Evolutionary conservation across 2,797 vertebrate genomes (phyloP), one percentile per base, ranked within the genome.

Genomic region (Lagothrix lagotricha): DNA sequence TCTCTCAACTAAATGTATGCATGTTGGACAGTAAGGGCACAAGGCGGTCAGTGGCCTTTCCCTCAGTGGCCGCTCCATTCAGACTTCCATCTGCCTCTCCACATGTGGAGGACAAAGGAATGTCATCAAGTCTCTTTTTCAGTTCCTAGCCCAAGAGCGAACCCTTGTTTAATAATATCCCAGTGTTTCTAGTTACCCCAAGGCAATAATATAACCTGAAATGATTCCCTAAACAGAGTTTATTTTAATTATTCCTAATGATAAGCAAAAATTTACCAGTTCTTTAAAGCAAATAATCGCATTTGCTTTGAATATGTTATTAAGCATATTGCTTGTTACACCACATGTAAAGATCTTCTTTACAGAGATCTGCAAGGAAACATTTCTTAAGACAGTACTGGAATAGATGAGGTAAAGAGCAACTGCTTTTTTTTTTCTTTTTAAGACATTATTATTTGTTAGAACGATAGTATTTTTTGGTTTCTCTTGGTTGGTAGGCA

Each of bases 81-180:
- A 81, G n/a, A 46, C 46, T 39, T n/a, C 64, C 75, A 54, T n/a
- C 92, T 91, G 90, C 57, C 93, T 97, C 88, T 96, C 81, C 92
- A 3, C 79, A 15, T 11, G 39, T 36, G 13, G 76, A 93, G 87
- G 96, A 93, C 95, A 94, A 93, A 93, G 64, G 80, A 96, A 88
- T 92, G 81, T 97, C 77, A 52, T 20, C 67, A 28, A 1, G n/a
- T 48, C 72, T 93, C 81, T 72, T 94, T 54, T 79, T 73, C 44
- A 48, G 48, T 48, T 4, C 24, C 57, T 64, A 20, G 22, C 44
- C 4, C n/a, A n/a, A 75, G 30, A 64, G 52, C 9, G 1, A 80
- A 75, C 19, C 4, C 73, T 52, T 70, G 9, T 81, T 94, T 88
- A 88, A 54, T 70, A 44, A 17, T n/a, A 76, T 33, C 22, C 15